Evolutionary conservation across 1,140 invertebrate species (phyloP), one percentile per base, ranked within the genome.

Genomic region (Lucilia sericata): DNA sequence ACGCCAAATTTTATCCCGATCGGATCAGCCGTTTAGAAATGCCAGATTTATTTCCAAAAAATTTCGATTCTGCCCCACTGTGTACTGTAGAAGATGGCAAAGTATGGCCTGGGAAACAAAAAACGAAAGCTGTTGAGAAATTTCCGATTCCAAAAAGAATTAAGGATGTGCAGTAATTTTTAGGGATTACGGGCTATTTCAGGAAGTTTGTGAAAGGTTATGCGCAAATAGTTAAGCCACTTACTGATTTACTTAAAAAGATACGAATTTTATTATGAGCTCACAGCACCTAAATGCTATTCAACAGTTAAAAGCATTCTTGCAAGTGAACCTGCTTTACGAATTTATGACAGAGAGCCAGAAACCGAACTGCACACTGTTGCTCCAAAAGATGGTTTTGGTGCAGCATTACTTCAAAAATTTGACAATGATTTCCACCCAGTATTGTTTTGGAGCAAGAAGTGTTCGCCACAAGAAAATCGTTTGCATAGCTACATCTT

Each of bases 311-410:
- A 8, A 36, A 30, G 19, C 49, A 65, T 25, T 65, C 82, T 83
- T n/a, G 49, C 25, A 9, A 9, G 34, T 17, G 82, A 83, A 75
- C 82, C 34, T 21, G 70, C 75, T 47, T 42, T 83, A 25, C 5
- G 36, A 49, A 83, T 83, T 51, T 83, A 47, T 74, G 49, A 49
- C 34, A 65, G 74, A 19, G 65, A 70, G 9, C 2, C 55, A 65
- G 25, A 82, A n/a, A 83, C 88, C 0, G 90, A 91, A 74, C 30
- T 91, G 4, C 90, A 91, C 80, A 88, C 88, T 0, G 88, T 90
- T 84, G 88, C 89, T 0, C 87, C 87, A 70, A 84, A 85, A n/a
- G 34, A 83, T 0, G 89, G 90, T 0, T 85, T 90, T 17, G 88
- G 87, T 2, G 88, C 85, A 7, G 85, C 87, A 21, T 84, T 88